Percentiles rank a stretch among this genome's conserved stretches.
Evolutionary conservation across 2,888 invertebrate species (phyloP).

Genomic region (Lordiphosa andalusiaca): DNA sequence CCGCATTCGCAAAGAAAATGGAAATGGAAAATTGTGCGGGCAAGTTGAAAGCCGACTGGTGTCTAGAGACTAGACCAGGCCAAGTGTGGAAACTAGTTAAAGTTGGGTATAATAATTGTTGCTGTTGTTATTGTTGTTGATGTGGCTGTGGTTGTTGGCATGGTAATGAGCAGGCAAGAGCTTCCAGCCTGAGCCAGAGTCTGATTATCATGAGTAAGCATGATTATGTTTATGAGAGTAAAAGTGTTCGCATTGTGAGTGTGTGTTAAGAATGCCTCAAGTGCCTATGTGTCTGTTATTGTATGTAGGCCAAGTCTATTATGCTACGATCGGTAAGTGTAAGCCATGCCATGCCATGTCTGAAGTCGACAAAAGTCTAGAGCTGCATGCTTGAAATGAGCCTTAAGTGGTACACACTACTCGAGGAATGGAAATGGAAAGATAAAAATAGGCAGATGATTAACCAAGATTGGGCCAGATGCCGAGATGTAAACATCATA

Average conservation of each 20-base stretch:
- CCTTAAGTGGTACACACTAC: constrained; percentile 2
- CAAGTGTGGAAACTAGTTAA: constrained; percentile 75
- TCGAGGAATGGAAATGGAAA: no score
- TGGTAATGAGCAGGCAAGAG: constrained; percentile 66
- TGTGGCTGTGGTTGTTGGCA: constrained; percentile 51
- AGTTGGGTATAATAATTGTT: constrained; percentile 66
- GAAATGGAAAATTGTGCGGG: constrained; percentile 68
- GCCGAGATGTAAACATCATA: no score
- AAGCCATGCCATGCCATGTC: constrained; percentile 32
- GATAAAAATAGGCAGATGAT: no score
- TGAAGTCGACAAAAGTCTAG: constrained; percentile 30
- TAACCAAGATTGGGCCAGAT: no score
- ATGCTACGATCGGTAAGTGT: constrained; percentile 44
- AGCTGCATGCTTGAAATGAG: constrained; percentile 28
- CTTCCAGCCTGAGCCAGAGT: constrained; percentile 32
- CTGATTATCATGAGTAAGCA: constrained; percentile 73
- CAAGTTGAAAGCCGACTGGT: constrained; percentile 38
- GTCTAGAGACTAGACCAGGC: constrained; percentile 65
- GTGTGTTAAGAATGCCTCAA: constrained; percentile 38
- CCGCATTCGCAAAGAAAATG: constrained; percentile 73
- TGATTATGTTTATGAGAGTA: constrained; percentile 71
- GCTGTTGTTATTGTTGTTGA: constrained; percentile 31
- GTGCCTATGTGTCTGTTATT: constrained; percentile 24
- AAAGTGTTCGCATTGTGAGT: constrained; percentile 64
- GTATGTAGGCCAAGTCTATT: constrained; percentile 70